Conservation (phyloP, 1,140 invertebrate species). For the Euura saliciscinereae region DNA sequence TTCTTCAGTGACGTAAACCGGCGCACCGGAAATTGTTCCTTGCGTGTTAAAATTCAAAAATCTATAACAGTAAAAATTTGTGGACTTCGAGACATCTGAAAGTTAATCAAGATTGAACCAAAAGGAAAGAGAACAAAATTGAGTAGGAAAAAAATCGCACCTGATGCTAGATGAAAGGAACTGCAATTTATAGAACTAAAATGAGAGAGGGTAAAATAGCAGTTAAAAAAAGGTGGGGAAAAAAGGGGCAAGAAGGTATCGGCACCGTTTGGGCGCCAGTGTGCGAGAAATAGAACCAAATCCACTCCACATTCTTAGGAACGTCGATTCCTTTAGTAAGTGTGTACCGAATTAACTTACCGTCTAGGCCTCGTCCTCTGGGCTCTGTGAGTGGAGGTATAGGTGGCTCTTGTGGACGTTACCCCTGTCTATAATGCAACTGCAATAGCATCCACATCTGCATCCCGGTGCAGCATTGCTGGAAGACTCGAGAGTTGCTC, state of each 20-base stretch:
- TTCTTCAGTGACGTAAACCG: too few species aligned
- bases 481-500: background rate
- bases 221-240: background rate
- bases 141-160: too few species aligned
- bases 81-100: too few species aligned
- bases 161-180: too few species aligned
- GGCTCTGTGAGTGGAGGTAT: too few species aligned
- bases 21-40: too few species aligned
- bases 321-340: constrained; percentile 25
- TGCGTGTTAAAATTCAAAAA: too few species aligned
- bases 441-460: background rate
- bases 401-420: too few species aligned
- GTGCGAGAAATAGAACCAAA: constrained; percentile 48
- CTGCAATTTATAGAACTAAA: background rate
- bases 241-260: constrained; percentile 19
- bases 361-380: background rate
- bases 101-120: too few species aligned
- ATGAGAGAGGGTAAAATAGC: background rate
- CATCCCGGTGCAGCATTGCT: background rate
- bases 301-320: constrained; percentile 43
- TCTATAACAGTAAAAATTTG: too few species aligned
- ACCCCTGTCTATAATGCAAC: too few species aligned
- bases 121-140: too few species aligned
- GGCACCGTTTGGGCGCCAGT: constrained; percentile 32
- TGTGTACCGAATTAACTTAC: constrained; percentile 5